phyloP scores from a whole-genome alignment of 2,888 invertebrate species.

The Hypomecis punctinalis region DNA sequence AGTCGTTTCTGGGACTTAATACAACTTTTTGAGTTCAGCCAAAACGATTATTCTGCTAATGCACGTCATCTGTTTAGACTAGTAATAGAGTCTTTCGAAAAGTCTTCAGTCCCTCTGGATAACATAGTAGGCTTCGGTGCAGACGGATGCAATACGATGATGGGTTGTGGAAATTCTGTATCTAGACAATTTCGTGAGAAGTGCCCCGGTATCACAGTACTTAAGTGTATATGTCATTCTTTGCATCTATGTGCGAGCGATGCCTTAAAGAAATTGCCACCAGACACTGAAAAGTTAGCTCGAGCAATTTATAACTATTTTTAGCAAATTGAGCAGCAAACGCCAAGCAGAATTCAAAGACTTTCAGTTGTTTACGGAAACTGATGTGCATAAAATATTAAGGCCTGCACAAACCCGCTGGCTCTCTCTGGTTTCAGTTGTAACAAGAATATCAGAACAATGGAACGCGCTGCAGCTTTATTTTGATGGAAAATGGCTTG shows the following conservation, averaged over 20 bases:
- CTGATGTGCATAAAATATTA: slow-evolving; percentile 26
- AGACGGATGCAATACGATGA: slow-evolving; percentile 40
- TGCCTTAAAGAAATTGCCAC: slow-evolving; percentile 35
- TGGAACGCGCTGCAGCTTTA: slow-evolving; percentile 26
- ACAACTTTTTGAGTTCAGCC: slow-evolving; percentile 1
- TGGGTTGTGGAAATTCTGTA: slow-evolving; percentile 9
- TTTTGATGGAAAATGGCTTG: slow-evolving; percentile 29
- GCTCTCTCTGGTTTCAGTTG: slow-evolving; percentile 16
- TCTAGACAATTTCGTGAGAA: slow-evolving; percentile 26
- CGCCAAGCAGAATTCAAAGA: slow-evolving; percentile 14
- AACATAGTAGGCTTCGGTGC: slow-evolving; percentile 39
- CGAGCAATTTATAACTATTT: slow-evolving; percentile 29
- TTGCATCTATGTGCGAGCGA: slow-evolving; percentile 38
- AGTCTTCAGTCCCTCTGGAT: slow-evolving; percentile 4
- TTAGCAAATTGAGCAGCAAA: slow-evolving; percentile 24
- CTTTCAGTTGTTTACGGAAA: slow-evolving; percentile 23
- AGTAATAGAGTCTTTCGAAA: slow-evolving; percentile 13
- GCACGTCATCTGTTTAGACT: not conserved
- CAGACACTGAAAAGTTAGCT: slow-evolving; percentile 33
- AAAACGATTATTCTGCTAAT: slow-evolving; percentile 1
- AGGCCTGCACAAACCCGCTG: slow-evolving; percentile 30
- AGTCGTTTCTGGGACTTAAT: slow-evolving; percentile 10
- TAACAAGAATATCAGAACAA: slow-evolving; percentile 24
- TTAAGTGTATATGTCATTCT: slow-evolving; percentile 41
- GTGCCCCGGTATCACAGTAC: slow-evolving; percentile 32